Percentiles rank a stretch among this genome's conserved stretches.
phyloP scores from a whole-genome alignment of 1,140 invertebrate genomes.

The Bombus picipes region DNA sequence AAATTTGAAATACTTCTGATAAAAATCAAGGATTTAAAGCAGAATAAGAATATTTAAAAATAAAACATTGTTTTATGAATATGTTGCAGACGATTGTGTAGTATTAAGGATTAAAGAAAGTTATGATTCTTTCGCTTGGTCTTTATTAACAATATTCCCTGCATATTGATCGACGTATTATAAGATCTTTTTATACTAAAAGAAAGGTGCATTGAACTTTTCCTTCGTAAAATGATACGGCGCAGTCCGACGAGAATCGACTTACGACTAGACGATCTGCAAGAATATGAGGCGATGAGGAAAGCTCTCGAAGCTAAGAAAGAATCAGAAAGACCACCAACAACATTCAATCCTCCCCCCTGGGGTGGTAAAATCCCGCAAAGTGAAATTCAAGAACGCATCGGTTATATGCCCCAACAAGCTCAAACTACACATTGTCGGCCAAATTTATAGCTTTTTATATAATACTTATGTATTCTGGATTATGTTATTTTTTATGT shows the following conservation, averaged over 20 bases:
- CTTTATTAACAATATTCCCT: neutral
- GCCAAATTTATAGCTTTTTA: conserved; percentile 69
- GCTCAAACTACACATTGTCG: conserved; percentile 71
- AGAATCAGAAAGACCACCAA: conserved; percentile 81
- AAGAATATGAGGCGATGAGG: conserved; percentile 87
- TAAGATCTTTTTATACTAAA: conserved; percentile 12
- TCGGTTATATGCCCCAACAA: conserved; percentile 85
- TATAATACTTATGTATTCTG: neutral
- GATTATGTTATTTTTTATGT: neutral
- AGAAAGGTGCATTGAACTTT: conserved; percentile 28
- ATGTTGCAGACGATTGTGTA: neutral
- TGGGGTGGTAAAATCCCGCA: conserved; percentile 82
- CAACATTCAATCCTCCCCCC: conserved; percentile 76
- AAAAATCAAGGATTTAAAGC: neutral
- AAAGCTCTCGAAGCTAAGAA: conserved; percentile 83
- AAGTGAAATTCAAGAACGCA: conserved; percentile 86
- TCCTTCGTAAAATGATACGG: conserved; percentile 86
- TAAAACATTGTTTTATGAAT: neutral
- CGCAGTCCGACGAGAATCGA: conserved; percentile 90
- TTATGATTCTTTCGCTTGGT: neutral
- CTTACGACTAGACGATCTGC: conserved; percentile 89
- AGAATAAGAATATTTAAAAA: neutral
- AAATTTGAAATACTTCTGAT: neutral
- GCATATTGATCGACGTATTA: neutral
- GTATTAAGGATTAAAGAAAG: conserved; percentile 1